Conservation (phyloP, 2,113 vertebrate genomes). For the Lophochroa leadbeateri region DNA sequence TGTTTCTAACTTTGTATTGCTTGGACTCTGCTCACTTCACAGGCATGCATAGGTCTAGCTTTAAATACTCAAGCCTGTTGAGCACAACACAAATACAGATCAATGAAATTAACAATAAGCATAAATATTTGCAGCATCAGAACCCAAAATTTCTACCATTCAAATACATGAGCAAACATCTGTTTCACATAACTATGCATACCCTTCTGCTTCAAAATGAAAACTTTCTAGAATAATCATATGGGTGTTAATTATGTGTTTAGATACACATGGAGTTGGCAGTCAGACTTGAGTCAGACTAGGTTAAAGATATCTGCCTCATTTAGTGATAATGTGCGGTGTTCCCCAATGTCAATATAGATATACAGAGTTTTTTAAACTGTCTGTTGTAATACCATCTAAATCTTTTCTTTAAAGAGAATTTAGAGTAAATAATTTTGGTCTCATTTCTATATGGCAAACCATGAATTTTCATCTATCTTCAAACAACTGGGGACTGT, state of each 20-base stretch:
- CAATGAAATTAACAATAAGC: not conserved
- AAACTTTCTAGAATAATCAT: not conserved
- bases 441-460: fast-evolving
- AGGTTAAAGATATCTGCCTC: not conserved
- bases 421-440: not conserved
- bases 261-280: not conserved
- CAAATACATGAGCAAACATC: not conserved
- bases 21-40: not conserved
- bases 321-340: not conserved
- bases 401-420: not conserved
- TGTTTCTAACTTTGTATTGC: not conserved
- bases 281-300: not conserved
- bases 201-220: not conserved
- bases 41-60: not conserved
- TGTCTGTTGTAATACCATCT: not conserved
- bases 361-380: not conserved
- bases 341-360: not conserved
- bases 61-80: not conserved
- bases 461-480: not conserved
- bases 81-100: not conserved
- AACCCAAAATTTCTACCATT: not conserved
- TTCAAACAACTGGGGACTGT: not conserved
- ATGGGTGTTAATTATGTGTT: not conserved
- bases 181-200: not conserved
- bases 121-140: not conserved